These are phyloP conservation scores for Prochilodus magdalenae DNA, from an alignment of 2,113 vertebrate species.

Conservation along the genomic window DNA sequence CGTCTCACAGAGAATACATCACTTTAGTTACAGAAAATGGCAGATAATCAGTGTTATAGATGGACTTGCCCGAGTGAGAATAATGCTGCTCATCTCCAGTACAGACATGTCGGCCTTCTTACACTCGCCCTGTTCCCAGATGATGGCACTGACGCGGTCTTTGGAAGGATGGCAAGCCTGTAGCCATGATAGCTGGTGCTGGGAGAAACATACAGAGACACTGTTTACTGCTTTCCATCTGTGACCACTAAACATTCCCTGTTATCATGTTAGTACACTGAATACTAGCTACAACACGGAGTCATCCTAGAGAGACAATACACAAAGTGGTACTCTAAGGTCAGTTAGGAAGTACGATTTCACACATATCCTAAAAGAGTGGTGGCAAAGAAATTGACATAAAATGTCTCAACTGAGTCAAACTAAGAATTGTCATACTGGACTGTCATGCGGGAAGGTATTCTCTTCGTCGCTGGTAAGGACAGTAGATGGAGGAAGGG, in stretches of 20 bases:
- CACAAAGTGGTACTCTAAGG: no score
- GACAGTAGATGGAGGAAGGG: constrained; percentile 62
- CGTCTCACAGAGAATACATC: no score
- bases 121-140: constrained; percentile 97
- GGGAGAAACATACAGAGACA: constrained; percentile 2
- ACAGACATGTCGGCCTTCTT: constrained; percentile 98
- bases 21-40: no score
- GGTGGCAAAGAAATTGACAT: no score
- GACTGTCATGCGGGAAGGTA: constrained; percentile 85
- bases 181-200: constrained; percentile 94
- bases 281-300: no score
- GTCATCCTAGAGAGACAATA: no score
- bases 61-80: constrained; percentile 90
- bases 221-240: neutral
- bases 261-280: neutral
- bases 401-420: neutral
- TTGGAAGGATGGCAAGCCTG: constrained; percentile 93
- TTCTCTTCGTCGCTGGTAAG: constrained; percentile 85
- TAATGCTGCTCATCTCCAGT: constrained; percentile 95
- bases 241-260: neutral
- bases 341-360: no score
- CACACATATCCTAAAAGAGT: no score
- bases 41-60: neutral
- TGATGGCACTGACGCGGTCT: constrained; percentile 93
- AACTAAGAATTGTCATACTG: neutral